Evolutionary conservation across 2,888 invertebrate species (phyloP), one percentile per base, ranked within the genome.

Genomic region (Acrobeloides nanus): DNA sequence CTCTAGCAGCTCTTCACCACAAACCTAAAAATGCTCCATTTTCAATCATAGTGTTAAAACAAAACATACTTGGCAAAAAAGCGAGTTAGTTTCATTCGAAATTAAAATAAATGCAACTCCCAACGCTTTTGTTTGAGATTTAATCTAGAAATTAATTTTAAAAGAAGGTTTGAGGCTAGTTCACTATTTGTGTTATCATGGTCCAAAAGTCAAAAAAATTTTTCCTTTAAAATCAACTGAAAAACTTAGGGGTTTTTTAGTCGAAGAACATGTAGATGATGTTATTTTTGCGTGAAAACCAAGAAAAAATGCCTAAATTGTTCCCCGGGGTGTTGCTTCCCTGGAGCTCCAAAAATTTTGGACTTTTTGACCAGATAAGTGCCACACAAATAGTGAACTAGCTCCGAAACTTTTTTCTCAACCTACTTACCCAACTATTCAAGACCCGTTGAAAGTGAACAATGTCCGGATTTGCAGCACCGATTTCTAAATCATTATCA

Each of bases 391-490:
- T n/a, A n/a, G n/a, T n/a, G n/a, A n/a, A n/a, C n/a, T n/a, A n/a
- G n/a, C n/a, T 29, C 31, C 31, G 12, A 29, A 29, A 12, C 12
- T 29, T 29, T 21, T n/a, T 38, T 48, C 18, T 26, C 15, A 12
- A 15, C 12, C 12, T 12, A 37, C 54, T 38, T 33, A 62, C 62
- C 62, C 62, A 62, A 26, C 48, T 45, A 38, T 59, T 62, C 24
- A 64, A 29, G 15, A 49, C 44, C 38, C 47, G 50, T 33, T 62
- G 62, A 31, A 62, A 62, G 23, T 55, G 53, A 15, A 60, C 18
- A 41, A 63, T 43, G 26, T 66, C 62, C 7, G 61, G 51, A 33
- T 62, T n/a, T n/a, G n/a, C n/a, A n/a, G n/a, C n/a, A n/a, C n/a
- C n/a, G n/a, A n/a, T n/a, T n/a, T n/a, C n/a, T n/a, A n/a, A n/a